Conservation (phyloP, 1,140 invertebrate genomes). For the Bombus ignitus region DNA sequence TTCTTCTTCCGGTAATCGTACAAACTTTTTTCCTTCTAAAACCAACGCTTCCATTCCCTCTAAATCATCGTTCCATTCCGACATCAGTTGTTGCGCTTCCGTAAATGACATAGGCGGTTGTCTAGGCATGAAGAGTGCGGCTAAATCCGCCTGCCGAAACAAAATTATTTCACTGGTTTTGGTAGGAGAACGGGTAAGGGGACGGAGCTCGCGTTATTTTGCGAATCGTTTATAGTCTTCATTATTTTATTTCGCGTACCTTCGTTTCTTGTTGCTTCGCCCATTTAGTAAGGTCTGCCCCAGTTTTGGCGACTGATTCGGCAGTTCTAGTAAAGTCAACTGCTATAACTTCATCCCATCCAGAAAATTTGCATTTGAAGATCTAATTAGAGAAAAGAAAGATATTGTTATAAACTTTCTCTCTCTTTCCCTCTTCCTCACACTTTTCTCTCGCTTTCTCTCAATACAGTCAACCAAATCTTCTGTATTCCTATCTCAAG, state of each 20-base stretch:
- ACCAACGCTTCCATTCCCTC: conserved; percentile 99
- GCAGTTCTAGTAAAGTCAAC: conserved; percentile 99
- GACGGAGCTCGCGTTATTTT: neutral
- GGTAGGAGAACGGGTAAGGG: neutral
- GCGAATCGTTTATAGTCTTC: no score
- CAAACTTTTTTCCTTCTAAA: conserved; percentile 98
- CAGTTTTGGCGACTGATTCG: conserved; percentile 97
- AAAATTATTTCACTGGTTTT: neutral
- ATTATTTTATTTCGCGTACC: conserved; percentile 74
- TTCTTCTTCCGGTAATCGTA: conserved; percentile 96
- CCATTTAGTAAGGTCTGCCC: conserved; percentile 97
- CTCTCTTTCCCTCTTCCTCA: neutral
- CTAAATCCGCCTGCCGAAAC: conserved; percentile 90
- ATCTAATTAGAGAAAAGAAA: conserved; percentile 84
- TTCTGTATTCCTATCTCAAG: neutral
- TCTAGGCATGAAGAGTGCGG: conserved; percentile 97
- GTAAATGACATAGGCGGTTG: conserved; percentile 93
- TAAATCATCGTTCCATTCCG: conserved; percentile 98
- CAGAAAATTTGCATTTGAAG: conserved; percentile 98
- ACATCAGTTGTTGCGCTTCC: conserved; percentile 95
- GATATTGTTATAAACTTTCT: neutral
- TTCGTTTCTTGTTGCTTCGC: conserved; percentile 95
- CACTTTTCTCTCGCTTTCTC: neutral
- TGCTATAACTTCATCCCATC: conserved; percentile 99
- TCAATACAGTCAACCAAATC: neutral